Base-by-base conservation (phyloP, 1,140 invertebrate genomes). In the Sycophaga agraensis region DNA sequence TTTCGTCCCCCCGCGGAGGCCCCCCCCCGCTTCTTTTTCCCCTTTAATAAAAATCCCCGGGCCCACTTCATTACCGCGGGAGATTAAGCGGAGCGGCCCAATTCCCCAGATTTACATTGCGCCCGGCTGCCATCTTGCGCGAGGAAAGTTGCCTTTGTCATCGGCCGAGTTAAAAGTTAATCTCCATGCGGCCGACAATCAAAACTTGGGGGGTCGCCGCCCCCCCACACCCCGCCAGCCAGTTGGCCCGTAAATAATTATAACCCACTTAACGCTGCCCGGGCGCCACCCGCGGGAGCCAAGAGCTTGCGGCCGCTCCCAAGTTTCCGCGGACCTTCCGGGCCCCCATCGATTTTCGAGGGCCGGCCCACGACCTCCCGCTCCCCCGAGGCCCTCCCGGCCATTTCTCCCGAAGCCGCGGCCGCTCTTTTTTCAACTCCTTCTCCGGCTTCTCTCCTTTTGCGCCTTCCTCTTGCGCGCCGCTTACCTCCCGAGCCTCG, bases 241-340 rank as follows among this genome's bases (percentile, higher is more conserved):
- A 70, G 51, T 66, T 61, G 40, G 43, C 63, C 50, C 59, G 64
- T 66, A 69, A 73, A 73, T 73, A 75, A 75, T 73, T 72, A 69
- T 68, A 73, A 70, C 55, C 63, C 56, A 68, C 59, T 71, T 68
- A 65, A 58, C 46, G 42, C 39, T 45, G 39, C 45, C 19, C 37
- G n/a, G 16, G 21, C 26, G 42, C 5, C 28, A 8, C 17, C 48
- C 4, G 19, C 2, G 6, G 16, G 2, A 58, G 42, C 6, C 34
- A 22, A 53, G 60, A 59, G 24, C 57, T 63, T 59, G 34, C 17
- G 59, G n/a, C n/a, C n/a, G n/a, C n/a, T n/a, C n/a, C n/a, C n/a
- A n/a, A n/a, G n/a, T n/a, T n/a, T n/a, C n/a, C n/a, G n/a, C n/a
- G n/a, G n/a, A n/a, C n/a, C n/a, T n/a, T n/a, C n/a, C n/a, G n/a